Base-by-base conservation (phyloP, 2,888 invertebrate species). In the Oegoconia quadripuncta region DNA sequence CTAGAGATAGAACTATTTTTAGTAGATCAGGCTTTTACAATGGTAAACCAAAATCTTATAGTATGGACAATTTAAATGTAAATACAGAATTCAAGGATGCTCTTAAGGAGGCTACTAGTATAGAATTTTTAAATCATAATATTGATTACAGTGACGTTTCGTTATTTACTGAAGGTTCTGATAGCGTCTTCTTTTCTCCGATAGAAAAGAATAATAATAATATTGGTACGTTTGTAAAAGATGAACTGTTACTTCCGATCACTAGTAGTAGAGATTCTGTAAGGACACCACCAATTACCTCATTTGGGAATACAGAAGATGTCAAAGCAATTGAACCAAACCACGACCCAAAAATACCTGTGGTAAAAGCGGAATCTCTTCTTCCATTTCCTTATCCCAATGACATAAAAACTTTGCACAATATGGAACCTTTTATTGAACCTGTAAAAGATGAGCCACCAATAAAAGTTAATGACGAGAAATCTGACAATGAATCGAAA, bases 21-120 rank as follows among this genome's bases (percentile, higher is more conserved):
- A 69, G 64, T 35, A 70, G 60, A 12, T 72, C 71, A 31, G 72
- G 69, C 16, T 59, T 75, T 34, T 82, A 66, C 41, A 78, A 82
- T 31, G 83, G 84, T n/a, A 87, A 79, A 68, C 75, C 75, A 18
- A 88, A 88, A 48, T 70, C 84, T 4, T 78, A 69, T 31, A 88
- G 88, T 58, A 59, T 73, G 61, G 88, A 88, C 42, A 76, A 83
- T 57, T 52, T 88, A 6, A 68, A 70, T 48, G 53, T 45, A 23
- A 63, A 63, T 20, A 55, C 58, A 7, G 67, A 68, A 46, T 82
- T 72, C 40, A 63, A 70, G 57, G 66, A 79, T 34, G 67, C 60
- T 29, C 52, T 87, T 27, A 73, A 72, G 50, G 86, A 87, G 52
- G 69, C 87, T 49, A 80, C 77, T 42, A 87, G 86, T 57, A 67